A percentile compares a stretch with the other conserved stretches of the same genome.
phyloP scores from a whole-genome alignment of 2,888 invertebrate genomes.

The Dexiosoma caninum region DNA sequence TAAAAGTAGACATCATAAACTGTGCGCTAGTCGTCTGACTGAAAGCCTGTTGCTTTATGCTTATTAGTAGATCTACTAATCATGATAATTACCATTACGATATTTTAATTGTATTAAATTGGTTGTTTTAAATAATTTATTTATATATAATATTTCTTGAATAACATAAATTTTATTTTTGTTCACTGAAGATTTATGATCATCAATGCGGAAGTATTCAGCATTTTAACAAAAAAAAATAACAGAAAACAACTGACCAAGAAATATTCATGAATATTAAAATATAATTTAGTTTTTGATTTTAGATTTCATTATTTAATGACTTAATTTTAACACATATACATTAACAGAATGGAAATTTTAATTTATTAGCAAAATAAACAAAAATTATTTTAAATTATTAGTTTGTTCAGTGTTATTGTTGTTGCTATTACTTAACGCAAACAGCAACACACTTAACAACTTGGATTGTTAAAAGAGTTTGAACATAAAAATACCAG shows the following conservation, averaged over 20 bases:
- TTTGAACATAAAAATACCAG: too few species aligned
- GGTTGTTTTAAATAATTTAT: slow-evolving; percentile 37
- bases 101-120: neutral
- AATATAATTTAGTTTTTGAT: neutral
- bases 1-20: too few species aligned
- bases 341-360: neutral
- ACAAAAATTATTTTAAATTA: neutral
- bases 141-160: slow-evolving; percentile 42
- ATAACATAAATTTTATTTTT: slow-evolving; percentile 47
- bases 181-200: slow-evolving; percentile 47
- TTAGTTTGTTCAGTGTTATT: too few species aligned
- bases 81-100: neutral
- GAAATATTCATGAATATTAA: neutral
- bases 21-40: neutral
- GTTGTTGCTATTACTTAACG: too few species aligned
- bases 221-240: neutral
- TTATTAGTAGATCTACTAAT: neutral
- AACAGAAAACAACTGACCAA: neutral
- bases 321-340: slow-evolving; percentile 29
- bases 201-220: slow-evolving; percentile 54
- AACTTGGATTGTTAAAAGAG: too few species aligned
- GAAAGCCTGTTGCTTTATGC: too few species aligned
- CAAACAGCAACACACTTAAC: too few species aligned
- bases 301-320: slow-evolving; percentile 3
- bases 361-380: neutral